Percentiles rank a stretch among this genome's conserved stretches.
Evolutionary conservation across 2,888 invertebrate species (phyloP).

Genomic region (Agriopis leucophaearia): DNA sequence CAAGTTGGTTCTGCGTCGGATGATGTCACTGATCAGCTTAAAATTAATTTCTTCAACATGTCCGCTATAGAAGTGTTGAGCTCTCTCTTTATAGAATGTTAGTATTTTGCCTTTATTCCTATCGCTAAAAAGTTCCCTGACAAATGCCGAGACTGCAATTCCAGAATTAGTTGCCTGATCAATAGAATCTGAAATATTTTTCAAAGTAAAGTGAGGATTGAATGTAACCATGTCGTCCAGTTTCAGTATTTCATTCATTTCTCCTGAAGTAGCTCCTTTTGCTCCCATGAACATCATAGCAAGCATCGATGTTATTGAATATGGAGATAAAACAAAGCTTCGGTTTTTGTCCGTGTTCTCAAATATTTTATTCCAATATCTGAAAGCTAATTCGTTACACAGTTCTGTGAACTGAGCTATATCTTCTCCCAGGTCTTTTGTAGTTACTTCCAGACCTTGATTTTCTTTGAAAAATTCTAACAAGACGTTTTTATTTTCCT

Average conservation of each 20-base stretch:
- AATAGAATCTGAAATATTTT: slow-evolving; percentile 94
- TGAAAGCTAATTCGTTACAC: slow-evolving; percentile 94
- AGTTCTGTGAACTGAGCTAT: slow-evolving; percentile 92
- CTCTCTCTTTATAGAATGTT: slow-evolving; percentile 95
- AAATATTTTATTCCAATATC: slow-evolving; percentile 92
- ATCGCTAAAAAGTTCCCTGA: slow-evolving; percentile 94
- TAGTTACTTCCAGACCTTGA: slow-evolving; percentile 92
- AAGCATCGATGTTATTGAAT: slow-evolving; percentile 94
- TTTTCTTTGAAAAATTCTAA: slow-evolving; percentile 79
- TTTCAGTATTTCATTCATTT: slow-evolving; percentile 95
- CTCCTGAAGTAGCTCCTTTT: slow-evolving; percentile 94
- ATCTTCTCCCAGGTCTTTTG: slow-evolving; percentile 90
- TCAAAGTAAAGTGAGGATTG: slow-evolving; percentile 95
- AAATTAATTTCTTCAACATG: slow-evolving; percentile 95
- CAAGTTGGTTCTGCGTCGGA: slow-evolving; percentile 93
- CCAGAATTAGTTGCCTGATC: slow-evolving; percentile 89
- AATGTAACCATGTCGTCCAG: slow-evolving; percentile 96
- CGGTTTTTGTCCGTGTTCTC: slow-evolving; percentile 90
- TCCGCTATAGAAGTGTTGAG: slow-evolving; percentile 94
- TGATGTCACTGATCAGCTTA: slow-evolving; percentile 92
- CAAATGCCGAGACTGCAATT: slow-evolving; percentile 92
- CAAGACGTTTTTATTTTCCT: slow-evolving; percentile 70
- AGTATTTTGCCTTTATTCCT: slow-evolving; percentile 92
- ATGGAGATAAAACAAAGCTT: slow-evolving; percentile 93
- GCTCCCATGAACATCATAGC: slow-evolving; percentile 97